Evolutionary conservation across 92 coral and sea anemone genomes (phyloP), one percentile per base, ranked within the genome.

Genomic region (Parazoanthus swiftii): DNA sequence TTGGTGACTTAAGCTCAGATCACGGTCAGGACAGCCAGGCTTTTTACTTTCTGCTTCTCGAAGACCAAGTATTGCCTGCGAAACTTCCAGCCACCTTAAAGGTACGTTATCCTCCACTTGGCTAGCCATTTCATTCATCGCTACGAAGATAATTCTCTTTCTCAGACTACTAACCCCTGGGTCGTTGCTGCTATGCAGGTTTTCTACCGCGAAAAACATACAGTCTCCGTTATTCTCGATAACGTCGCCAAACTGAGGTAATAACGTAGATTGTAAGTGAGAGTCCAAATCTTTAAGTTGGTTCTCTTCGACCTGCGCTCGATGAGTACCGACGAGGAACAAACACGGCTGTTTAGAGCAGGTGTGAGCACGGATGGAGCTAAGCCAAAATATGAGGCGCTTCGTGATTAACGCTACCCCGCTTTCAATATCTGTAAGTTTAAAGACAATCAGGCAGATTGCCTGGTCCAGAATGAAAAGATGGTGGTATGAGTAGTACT

Each of bases 141-240:
- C 26, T 25, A 48, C 15, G 26, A 42, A 46, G 59, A 77, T 77
- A 23, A 77, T 77, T 21, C 81, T 77, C 21, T 9, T 46, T 48
- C 81, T 77, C 54, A 77, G 58, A 13, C 54, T n/a, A 25, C 26
- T 48, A 77, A 77, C 36, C 5, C 81, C 81, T n/a, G 35, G 56
- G 8, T 77, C 81, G 2, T 8, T 25, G 21, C 81, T 44, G 56
- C 81, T 77, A 25, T 77, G 16, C 58, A 42, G 54, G 81, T 77
- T 77, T 77, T 77, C 81, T 46, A 77, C 81, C 8, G 81, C 81
- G 81, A 77, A 77, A 46, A 77, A 77, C 59, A 77, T 9, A 6
- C 81, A 23, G 81, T 77, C 81, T 5, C 58, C 56, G 13, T 77
- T 59, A 77, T n/a, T 39, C 51, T 77, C 81, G 58, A 77, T 77